phyloP scores from a whole-genome alignment of 2,888 invertebrate genomes.

The Orthonevra nobilis region DNA sequence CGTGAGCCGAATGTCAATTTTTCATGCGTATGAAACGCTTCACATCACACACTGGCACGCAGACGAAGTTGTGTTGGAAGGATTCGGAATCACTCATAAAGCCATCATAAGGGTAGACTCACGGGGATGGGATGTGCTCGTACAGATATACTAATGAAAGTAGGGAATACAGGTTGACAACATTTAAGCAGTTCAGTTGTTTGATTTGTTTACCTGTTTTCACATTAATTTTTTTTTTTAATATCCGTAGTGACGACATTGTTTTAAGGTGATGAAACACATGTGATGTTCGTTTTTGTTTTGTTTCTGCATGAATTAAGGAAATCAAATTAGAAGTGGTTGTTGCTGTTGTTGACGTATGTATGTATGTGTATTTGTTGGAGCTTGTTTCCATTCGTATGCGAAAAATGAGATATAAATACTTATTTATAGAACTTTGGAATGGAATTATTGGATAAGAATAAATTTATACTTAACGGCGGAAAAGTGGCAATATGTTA shows the following conservation, averaged over 20 bases:
- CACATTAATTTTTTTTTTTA: neutral
- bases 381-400: too few relatives aligned
- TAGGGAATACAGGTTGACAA: too few relatives aligned
- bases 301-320: slow-evolving; percentile 17
- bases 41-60: neutral
- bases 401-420: too few relatives aligned
- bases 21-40: slow-evolving; percentile 40
- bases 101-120: too few relatives aligned
- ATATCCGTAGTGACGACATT: slow-evolving; percentile 3
- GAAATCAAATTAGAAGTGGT: too few relatives aligned
- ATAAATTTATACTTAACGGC: too few relatives aligned
- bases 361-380: neutral
- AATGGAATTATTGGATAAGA: too few relatives aligned
- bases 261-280: slow-evolving; percentile 4
- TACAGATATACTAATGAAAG: neutral
- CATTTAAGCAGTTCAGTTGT: too few relatives aligned
- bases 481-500: too few relatives aligned
- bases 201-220: slow-evolving; percentile 6
- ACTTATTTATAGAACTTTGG: too few relatives aligned
- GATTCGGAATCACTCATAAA: neutral
- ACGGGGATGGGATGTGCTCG: neutral
- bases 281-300: slow-evolving; percentile 1
- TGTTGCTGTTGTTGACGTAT: too few relatives aligned
- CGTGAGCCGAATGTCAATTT: slow-evolving; percentile 52
- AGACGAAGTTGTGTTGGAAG: neutral